Percentiles rank a stretch among this genome's conserved stretches.
These are phyloP conservation scores for Alligator sinensis DNA, from an alignment of 2,113 vertebrate species.

Conservation along the genomic window DNA sequence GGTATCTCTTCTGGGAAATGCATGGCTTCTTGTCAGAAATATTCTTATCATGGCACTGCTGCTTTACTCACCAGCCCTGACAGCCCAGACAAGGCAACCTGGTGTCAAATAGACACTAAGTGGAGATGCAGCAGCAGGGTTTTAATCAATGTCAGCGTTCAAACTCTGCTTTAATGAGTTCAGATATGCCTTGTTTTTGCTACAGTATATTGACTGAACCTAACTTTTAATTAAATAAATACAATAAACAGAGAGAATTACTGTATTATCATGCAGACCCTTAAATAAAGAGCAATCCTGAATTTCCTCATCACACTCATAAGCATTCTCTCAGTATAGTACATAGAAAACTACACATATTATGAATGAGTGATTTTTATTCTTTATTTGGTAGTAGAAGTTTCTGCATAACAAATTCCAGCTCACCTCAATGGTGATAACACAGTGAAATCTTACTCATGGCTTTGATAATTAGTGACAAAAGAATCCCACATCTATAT, in stretches of 20 bases:
- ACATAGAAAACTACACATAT: neutral
- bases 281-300: constrained; percentile 15
- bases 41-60: neutral
- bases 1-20: neutral
- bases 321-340: constrained; percentile 46
- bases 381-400: constrained; percentile 36
- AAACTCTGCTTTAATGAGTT: constrained; percentile 44
- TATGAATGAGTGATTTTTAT: constrained; percentile 11
- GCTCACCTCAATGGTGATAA: neutral
- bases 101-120: constrained; percentile 45
- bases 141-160: constrained; percentile 46
- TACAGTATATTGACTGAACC: constrained; percentile 43
- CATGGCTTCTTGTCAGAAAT: constrained; percentile 5
- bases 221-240: constrained; percentile 54
- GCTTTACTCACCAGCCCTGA: constrained; percentile 51
- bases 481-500: neutral
- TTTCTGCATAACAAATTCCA: neutral
- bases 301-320: neutral
- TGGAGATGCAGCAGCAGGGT: constrained; percentile 40
- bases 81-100: constrained; percentile 23
- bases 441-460: neutral
- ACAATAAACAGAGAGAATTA: constrained; percentile 49
- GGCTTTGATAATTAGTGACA: neutral
- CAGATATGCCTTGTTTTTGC: constrained; percentile 46
- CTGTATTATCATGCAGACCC: neutral